Conservation (phyloP, 2,888 invertebrate species). For the Laspeyria flexula region DNA sequence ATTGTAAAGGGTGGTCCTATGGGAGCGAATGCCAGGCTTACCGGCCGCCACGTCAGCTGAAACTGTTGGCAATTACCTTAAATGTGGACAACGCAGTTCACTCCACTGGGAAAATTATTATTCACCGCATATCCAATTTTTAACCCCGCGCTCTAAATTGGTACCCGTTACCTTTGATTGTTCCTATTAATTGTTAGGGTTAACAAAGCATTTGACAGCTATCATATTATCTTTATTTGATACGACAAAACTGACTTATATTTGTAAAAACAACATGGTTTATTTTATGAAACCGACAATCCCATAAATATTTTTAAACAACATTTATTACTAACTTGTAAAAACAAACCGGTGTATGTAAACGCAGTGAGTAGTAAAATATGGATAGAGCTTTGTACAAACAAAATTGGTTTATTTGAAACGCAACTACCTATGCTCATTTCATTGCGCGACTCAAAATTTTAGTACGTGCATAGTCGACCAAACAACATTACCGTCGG, state of each 20-base stretch:
- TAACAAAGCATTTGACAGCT: conserved; percentile 28
- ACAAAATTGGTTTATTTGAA: conserved; percentile 24
- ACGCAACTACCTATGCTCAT: conserved; percentile 14
- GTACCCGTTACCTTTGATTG: conserved; percentile 70
- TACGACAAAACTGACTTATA: neutral
- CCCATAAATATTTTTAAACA: conserved; percentile 7
- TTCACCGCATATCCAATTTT: conserved; percentile 82
- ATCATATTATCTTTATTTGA: conserved; percentile 7
- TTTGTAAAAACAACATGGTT: neutral
- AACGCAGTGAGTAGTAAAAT: conserved; percentile 16
- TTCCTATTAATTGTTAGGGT: conserved; percentile 59
- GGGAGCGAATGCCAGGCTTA: conserved; percentile 80
- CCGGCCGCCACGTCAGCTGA: conserved; percentile 79
- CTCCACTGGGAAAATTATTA: conserved; percentile 81
- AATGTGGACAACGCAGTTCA: conserved; percentile 83
- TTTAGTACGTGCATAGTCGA: conserved; percentile 38
- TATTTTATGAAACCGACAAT: neutral
- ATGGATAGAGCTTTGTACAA: conserved; percentile 24
- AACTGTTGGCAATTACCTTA: conserved; percentile 84
- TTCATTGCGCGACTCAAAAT: conserved; percentile 21
- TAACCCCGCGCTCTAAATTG: conserved; percentile 71
- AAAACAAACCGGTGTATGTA: conserved; percentile 26
- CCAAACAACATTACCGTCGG: conserved; percentile 69
- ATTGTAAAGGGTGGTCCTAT: conserved; percentile 78
- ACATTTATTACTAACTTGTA: conserved; percentile 10